A percentile compares a stretch with the other conserved stretches of the same genome.
These are phyloP conservation scores for Pseudanteris insignis DNA, from an alignment of 2,888 invertebrate species.

Conservation along the genomic window DNA sequence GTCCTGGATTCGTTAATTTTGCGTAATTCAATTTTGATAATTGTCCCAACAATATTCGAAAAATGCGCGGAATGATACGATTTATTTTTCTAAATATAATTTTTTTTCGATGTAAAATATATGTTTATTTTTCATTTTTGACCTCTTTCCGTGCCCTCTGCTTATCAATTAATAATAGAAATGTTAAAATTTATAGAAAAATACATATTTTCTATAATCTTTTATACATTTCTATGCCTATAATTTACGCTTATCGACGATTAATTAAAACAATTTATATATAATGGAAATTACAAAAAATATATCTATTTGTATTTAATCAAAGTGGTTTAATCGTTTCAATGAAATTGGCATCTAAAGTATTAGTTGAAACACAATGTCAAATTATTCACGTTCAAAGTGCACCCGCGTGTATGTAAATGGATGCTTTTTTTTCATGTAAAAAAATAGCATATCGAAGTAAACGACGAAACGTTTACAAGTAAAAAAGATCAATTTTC, in stretches of 20 bases:
- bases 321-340: too few relatives aligned
- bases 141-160: constrained; percentile 36
- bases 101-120: constrained; percentile 41
- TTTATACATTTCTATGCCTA: constrained; percentile 45
- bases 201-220: constrained; percentile 43
- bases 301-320: too few relatives aligned
- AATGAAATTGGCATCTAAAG: too few relatives aligned
- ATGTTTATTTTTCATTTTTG: constrained; percentile 8
- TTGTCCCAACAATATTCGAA: constrained; percentile 33
- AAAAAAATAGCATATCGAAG: neutral
- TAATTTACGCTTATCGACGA: constrained; percentile 30
- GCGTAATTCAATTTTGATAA: constrained; percentile 25
- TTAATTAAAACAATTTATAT: too few relatives aligned
- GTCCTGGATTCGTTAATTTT: constrained; percentile 2
- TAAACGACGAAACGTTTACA: constrained; percentile 20
- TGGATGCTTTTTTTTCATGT: too few relatives aligned
- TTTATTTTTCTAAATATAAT: constrained; percentile 19
- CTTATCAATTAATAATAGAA: constrained; percentile 37
- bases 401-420: too few relatives aligned
- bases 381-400: too few relatives aligned
- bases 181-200: constrained; percentile 45
- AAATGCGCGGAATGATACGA: constrained; percentile 5
- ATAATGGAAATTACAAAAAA: too few relatives aligned
- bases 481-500: constrained; percentile 30
- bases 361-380: too few relatives aligned